Percentiles rank a stretch among this genome's conserved stretches.
These are phyloP conservation scores for Euura lappo DNA, from an alignment of 1,140 invertebrate genomes.

Conservation along the genomic window DNA sequence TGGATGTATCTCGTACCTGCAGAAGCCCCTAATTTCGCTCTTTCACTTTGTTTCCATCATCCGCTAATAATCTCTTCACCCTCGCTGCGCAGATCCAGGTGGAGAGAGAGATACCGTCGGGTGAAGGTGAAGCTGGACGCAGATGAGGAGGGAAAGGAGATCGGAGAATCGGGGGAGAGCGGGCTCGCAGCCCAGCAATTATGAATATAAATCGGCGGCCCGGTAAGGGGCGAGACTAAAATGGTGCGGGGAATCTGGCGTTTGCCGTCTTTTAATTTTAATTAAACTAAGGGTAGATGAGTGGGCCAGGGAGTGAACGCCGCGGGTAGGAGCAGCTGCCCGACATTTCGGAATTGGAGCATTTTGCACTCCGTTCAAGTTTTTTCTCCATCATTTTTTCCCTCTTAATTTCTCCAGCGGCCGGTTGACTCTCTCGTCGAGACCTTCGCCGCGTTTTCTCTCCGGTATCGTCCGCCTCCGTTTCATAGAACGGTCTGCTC, in stretches of 20 bases:
- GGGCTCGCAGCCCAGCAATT: slow-evolving; percentile 44
- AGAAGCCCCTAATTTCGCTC: slow-evolving; percentile 13
- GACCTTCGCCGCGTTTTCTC: background rate
- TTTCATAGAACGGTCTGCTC: background rate
- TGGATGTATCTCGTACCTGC: background rate
- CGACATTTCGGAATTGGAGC: slow-evolving; percentile 31
- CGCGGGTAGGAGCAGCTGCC: slow-evolving; percentile 42
- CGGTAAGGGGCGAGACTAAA: slow-evolving; percentile 37
- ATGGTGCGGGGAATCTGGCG: slow-evolving; percentile 42
- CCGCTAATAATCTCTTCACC: slow-evolving; percentile 46
- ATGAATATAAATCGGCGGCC: slow-evolving; percentile 58
- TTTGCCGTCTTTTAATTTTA: slow-evolving; percentile 59
- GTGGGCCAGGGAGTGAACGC: slow-evolving; percentile 15
- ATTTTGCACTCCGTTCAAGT: slow-evolving; percentile 17
- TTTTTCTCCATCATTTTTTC: slow-evolving; percentile 15
- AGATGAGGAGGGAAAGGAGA: slow-evolving; percentile 21
- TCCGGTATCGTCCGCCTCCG: background rate
- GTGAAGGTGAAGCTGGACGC: slow-evolving; percentile 6
- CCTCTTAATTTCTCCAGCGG: background rate
- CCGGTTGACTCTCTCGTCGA: background rate
- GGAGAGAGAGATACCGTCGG: slow-evolving; percentile 1
- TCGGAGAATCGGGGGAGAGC: slow-evolving; percentile 43
- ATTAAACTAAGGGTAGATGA: slow-evolving; percentile 49
- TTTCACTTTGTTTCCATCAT: slow-evolving; percentile 45
- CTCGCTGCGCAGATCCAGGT: background rate